Base-by-base conservation (phyloP, 2,888 invertebrate species). In the Synergus japonicus region DNA sequence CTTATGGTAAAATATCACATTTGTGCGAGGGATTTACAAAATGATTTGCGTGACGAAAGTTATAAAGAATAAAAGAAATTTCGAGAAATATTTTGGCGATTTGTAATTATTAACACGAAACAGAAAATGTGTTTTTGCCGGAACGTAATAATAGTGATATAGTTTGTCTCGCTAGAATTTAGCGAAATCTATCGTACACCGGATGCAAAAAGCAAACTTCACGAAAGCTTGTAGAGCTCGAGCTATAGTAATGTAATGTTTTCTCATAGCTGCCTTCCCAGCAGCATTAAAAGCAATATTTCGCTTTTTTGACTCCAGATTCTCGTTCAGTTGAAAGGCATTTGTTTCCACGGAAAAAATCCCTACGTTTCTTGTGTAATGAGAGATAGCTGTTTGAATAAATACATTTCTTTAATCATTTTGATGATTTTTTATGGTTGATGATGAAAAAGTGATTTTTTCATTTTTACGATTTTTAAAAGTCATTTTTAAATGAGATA, bases 281-380 rank as follows among this genome's bases (percentile, higher is more conserved):
- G 67, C 46, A 69, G 67, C 46, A 46, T 69, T 46, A 69, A 69
- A 22, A 69, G 67, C 67, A 69, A 69, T 69, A 69, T 69, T 69
- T 69, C 46, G 67, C 67, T 46, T 69, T 67, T 67, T 67, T 43
- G 15, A 10, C 43, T 18, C 15, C 46, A 46, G 46, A 46, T 46
- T 67, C 46, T 9, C 63, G 29, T 64, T 22, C 63, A 67, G 44
- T 67, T 67, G 46, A 46, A 22, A 67, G 22, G 46, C 66, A 66
- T 66, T 43, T 66, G 15, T 18, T 66, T 37, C 13, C n/a, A 41
- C 0, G 4, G 37, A 66, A 37, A 43, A 66, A 66, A 4, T 66
- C 41, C 15, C 3, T 41, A 22, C 4, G 9, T 41, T 43, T 18
- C 66, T 43, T 13, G 43, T n/a, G 29, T 12, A n/a, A 41, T 43